Conservation (phyloP, 2,113 vertebrate species). For the Phylloscopus trochiloides region DNA sequence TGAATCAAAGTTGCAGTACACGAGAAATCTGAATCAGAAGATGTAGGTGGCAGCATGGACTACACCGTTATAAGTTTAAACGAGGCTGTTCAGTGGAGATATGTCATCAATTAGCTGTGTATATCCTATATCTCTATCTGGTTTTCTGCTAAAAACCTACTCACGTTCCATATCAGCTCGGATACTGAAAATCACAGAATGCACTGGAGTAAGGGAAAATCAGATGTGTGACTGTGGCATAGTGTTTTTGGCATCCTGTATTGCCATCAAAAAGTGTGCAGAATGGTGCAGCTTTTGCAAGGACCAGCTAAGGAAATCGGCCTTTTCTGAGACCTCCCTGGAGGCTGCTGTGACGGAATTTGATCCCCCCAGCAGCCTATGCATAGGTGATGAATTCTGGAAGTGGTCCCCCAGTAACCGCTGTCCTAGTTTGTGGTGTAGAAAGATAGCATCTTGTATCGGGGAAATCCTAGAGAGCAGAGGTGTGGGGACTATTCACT, state of each 20-base stretch:
- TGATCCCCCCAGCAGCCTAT: neutral
- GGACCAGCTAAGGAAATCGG: neutral
- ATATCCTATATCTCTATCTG: neutral
- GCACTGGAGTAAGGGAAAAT: neutral
- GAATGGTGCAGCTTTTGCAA: neutral
- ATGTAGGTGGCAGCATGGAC: conserved; percentile 36
- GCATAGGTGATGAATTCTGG: neutral
- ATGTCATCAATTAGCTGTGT: neutral
- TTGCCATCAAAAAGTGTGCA: neutral
- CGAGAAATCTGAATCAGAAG: conserved; percentile 21
- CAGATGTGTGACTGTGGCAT: neutral
- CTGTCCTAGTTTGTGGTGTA: neutral
- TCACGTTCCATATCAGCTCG: neutral
- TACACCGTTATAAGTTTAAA: neutral
- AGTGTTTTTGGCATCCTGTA: accelerated
- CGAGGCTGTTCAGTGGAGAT: neutral
- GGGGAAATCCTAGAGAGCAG: neutral
- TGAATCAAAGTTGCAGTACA: neutral
- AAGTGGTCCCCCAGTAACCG: neutral
- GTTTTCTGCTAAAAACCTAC: neutral
- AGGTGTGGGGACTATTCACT: no score
- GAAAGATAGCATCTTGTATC: neutral
- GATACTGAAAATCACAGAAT: neutral
- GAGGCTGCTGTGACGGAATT: neutral
- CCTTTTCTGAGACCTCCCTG: neutral